phyloP scores from a whole-genome alignment of 2,888 invertebrate genomes.

The Cheilosia vulpina region DNA sequence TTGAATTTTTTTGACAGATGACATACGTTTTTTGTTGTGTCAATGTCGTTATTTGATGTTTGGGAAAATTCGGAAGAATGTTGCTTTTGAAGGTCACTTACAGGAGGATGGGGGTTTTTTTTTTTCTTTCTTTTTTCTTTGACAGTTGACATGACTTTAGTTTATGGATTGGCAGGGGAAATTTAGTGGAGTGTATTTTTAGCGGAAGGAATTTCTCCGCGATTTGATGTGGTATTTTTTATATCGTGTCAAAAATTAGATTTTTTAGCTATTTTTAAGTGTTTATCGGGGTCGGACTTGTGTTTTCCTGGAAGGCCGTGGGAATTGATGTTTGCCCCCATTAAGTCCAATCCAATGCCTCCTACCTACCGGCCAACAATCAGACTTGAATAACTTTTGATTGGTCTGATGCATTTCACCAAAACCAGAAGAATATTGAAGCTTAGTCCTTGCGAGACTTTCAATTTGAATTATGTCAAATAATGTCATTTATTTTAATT shows the following conservation, averaged over 20 bases:
- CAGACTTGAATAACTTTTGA: no score
- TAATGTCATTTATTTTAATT: no score
- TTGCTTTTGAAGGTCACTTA: conserved; percentile 45
- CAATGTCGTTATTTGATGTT: conserved; percentile 2
- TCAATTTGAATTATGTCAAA: no score
- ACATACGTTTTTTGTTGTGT: conserved; percentile 36
- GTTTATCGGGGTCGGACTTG: not conserved
- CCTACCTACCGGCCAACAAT: no score
- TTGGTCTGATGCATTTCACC: no score
- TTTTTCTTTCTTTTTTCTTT: conserved; percentile 11
- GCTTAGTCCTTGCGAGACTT: no score
- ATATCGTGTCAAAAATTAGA: not conserved
- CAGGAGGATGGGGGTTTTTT: conserved; percentile 2
- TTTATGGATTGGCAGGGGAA: conserved; percentile 54
- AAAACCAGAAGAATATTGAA: no score
- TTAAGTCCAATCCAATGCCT: no score
- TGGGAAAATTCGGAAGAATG: not conserved
- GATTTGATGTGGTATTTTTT: conserved; percentile 13
- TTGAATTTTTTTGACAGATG: conserved; percentile 39
- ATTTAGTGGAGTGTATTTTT: conserved; percentile 35
- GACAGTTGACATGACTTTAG: conserved; percentile 68
- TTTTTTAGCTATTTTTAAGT: conserved; percentile 28
- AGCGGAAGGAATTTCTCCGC: conserved; percentile 28
- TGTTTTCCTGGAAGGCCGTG: not conserved
- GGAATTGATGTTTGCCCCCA: no score